These are phyloP conservation scores for Bungarus multicinctus DNA, from an alignment of 2,113 vertebrate species.

Conservation along the genomic window DNA sequence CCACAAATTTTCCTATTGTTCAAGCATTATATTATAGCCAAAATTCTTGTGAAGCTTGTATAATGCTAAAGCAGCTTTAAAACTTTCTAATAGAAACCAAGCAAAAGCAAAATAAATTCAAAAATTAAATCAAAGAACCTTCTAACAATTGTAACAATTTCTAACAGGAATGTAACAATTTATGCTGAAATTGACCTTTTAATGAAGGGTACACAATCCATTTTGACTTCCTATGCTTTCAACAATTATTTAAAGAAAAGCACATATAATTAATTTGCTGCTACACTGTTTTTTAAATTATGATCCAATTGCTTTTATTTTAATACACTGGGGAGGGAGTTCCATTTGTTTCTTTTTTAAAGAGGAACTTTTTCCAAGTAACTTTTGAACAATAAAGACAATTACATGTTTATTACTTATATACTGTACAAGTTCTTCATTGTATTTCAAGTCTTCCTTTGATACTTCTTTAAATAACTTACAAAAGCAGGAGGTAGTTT, in stretches of 20 bases:
- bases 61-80: background rate
- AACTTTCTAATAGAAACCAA: background rate
- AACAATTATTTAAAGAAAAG: constrained; percentile 57
- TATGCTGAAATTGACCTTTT: constrained; percentile 1
- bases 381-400: constrained; percentile 51
- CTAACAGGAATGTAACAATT: background rate
- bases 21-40: no score
- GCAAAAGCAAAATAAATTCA: background rate
- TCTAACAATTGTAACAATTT: background rate
- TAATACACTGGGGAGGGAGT: background rate
- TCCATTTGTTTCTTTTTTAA: constrained; percentile 19
- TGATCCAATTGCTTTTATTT: constrained; percentile 34
- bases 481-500: constrained; percentile 68
- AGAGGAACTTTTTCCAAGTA: constrained; percentile 45
- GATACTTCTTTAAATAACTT: constrained; percentile 72
- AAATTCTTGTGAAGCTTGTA: background rate
- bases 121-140: background rate
- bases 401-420: constrained; percentile 70
- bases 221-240: constrained; percentile 38
- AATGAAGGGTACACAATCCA: constrained; percentile 42
- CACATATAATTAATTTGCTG: constrained; percentile 59
- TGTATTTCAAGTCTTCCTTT: constrained; percentile 68
- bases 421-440: constrained; percentile 71
- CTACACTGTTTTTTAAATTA: constrained; percentile 47
- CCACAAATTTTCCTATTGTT: no score